Percentiles rank a stretch among this genome's conserved stretches.
Conservation (phyloP, 2,113 vertebrate genomes). For the Rutilus rutilus region DNA sequence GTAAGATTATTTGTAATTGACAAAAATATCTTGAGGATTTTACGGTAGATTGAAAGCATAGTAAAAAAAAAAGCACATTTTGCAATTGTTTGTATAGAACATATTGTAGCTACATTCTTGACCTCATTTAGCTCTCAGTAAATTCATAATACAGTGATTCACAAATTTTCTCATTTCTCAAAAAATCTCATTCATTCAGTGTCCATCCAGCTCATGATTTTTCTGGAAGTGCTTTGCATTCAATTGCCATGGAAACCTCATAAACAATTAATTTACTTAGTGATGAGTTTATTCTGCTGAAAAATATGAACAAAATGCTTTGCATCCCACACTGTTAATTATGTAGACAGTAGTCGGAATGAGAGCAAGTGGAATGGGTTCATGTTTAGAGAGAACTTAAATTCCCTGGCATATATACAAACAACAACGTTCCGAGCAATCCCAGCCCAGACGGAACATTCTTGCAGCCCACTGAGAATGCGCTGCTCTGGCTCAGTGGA, state of each 20-base stretch:
- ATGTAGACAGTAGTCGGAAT: conserved; percentile 24
- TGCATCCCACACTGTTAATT: conserved; percentile 19
- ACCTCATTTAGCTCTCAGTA: conserved; percentile 62
- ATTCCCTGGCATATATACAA: conserved; percentile 50
- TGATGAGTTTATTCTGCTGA: conserved; percentile 6
- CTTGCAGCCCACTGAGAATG: conserved; percentile 9
- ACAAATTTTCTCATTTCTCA: no score
- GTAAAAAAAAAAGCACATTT: conserved; percentile 59
- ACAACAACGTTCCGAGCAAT: conserved; percentile 52
- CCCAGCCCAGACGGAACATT: conserved; percentile 12
- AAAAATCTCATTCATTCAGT: conserved; percentile 61
- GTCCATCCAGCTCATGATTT: conserved; percentile 10
- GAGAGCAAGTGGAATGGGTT: neutral
- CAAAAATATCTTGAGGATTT: neutral
- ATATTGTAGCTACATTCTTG: conserved; percentile 52
- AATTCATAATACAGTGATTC: conserved; percentile 51
- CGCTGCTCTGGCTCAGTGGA: neutral
- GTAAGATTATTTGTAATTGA: neutral
- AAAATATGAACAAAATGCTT: conserved; percentile 53
- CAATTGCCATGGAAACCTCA: conserved; percentile 66
- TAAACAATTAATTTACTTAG: conserved; percentile 40
- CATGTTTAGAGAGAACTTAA: conserved; percentile 14
- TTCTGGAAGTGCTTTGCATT: conserved; percentile 55
- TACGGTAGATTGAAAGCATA: neutral
- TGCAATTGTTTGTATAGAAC: conserved; percentile 59